A percentile compares a stretch with the other conserved stretches of the same genome.
These are phyloP conservation scores for Manis pentadactyla DNA, from an alignment of 2,797 vertebrate species.

Conservation along the genomic window DNA sequence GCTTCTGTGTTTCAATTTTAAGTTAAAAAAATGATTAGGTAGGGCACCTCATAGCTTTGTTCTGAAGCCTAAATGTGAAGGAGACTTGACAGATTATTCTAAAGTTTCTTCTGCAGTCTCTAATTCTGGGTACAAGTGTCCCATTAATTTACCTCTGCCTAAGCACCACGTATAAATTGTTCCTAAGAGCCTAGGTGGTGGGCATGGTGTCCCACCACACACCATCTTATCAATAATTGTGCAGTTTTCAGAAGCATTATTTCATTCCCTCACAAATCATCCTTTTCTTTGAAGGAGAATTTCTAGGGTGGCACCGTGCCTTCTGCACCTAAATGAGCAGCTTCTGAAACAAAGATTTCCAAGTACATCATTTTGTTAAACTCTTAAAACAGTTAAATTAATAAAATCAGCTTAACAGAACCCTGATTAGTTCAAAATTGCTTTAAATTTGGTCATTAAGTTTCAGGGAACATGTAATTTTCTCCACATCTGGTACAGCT, in stretches of 20 bases:
- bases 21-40: background rate
- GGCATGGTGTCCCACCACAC: background rate
- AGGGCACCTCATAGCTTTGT: background rate
- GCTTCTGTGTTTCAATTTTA: background rate
- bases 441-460: conserved; percentile 81
- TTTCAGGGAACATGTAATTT: conserved; percentile 80
- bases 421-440: conserved; percentile 80
- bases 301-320: background rate
- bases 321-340: conserved; percentile 8
- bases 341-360: conserved; percentile 63
- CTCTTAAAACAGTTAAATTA: conserved; percentile 80
- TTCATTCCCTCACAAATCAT: background rate
- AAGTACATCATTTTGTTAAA: conserved; percentile 65
- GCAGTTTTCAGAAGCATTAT: background rate
- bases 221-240: background rate
- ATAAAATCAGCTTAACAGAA: conserved; percentile 80
- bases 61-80: background rate
- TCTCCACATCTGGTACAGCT: conserved; percentile 80
- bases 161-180: background rate
- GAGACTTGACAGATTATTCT: background rate
- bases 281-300: background rate
- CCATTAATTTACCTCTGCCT: background rate
- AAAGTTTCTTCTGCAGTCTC: background rate
- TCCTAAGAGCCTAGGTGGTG: background rate
- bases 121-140: background rate